phyloP scores from a whole-genome alignment of 2,888 invertebrate genomes.

The Volucella inanis region DNA sequence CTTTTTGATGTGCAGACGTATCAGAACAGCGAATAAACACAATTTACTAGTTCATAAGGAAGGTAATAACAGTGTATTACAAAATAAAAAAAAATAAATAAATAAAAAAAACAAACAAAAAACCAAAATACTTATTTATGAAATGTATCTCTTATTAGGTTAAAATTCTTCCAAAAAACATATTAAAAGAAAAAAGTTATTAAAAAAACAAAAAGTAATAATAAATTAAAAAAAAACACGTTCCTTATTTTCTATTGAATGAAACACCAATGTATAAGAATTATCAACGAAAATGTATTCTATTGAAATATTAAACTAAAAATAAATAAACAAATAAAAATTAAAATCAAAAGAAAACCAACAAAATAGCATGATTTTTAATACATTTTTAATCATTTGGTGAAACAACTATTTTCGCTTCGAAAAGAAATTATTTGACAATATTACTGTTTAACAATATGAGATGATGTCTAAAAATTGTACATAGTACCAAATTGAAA shows the following conservation, averaged over 20 bases:
- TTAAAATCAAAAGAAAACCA: slow-evolving; percentile 13
- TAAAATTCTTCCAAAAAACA: slow-evolving; percentile 36
- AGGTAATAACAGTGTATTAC: slow-evolving; percentile 3
- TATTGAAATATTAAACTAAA: background rate
- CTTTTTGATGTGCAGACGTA: too few species aligned
- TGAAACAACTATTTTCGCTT: slow-evolving; percentile 29
- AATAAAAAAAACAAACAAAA: slow-evolving; percentile 8
- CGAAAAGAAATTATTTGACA: slow-evolving; percentile 59
- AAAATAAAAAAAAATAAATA: too few species aligned
- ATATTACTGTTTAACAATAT: slow-evolving; percentile 52
- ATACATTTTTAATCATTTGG: background rate
- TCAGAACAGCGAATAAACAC: too few species aligned
- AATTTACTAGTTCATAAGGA: too few species aligned
- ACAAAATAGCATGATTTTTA: slow-evolving; percentile 8
- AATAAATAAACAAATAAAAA: slow-evolving; percentile 16
- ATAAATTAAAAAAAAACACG: slow-evolving; percentile 31
- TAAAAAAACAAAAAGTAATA: slow-evolving; percentile 12
- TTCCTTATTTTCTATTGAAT: slow-evolving; percentile 61
- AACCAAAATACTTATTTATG: background rate
- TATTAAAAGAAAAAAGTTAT: background rate
- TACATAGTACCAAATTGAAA: slow-evolving; percentile 59
- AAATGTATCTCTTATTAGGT: slow-evolving; percentile 17
- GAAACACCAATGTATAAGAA: slow-evolving; percentile 46
- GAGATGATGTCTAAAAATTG: slow-evolving; percentile 46
- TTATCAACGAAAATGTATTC: slow-evolving; percentile 50